Percentiles rank a stretch among this genome's conserved stretches.
These are phyloP conservation scores for Rhogogaster chlorosoma DNA, from an alignment of 2,888 invertebrate species.

Conservation along the genomic window DNA sequence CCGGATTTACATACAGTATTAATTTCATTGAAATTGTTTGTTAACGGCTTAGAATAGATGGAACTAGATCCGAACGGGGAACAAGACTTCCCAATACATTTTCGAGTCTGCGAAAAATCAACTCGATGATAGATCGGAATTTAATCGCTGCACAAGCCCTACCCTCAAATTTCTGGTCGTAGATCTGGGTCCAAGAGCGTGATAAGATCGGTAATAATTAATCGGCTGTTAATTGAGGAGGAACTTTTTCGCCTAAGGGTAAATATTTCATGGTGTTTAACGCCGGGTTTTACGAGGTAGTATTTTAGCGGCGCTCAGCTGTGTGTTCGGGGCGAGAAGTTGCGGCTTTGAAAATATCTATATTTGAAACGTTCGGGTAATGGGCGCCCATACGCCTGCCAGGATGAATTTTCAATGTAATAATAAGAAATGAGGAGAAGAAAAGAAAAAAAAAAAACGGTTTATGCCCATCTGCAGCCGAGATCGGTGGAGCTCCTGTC, in stretches of 20 bases:
- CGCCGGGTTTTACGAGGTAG: not conserved
- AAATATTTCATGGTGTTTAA: not conserved
- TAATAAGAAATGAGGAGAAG: not conserved
- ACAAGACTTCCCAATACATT: no score
- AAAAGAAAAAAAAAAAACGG: not conserved
- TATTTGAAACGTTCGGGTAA: not conserved
- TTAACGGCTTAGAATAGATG: no score
- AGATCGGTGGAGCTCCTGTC: not conserved
- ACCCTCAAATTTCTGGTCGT: not conserved
- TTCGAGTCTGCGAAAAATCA: no score
- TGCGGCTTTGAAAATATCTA: not conserved
- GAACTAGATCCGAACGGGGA: no score
- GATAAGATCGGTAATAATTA: constrained; percentile 18
- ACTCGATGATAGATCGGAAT: no score
- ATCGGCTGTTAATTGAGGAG: constrained; percentile 5
- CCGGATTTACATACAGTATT: not conserved
- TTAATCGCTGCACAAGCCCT: no score
- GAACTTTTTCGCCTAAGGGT: not conserved
- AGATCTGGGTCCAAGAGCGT: not conserved
- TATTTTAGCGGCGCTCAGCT: constrained; percentile 11
- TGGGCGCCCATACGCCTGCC: not conserved
- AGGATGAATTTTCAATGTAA: not conserved
- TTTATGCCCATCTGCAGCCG: not conserved
- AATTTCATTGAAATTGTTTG: constrained; percentile 2
- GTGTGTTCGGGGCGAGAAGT: constrained; percentile 2